Conservation (phyloP, 2,888 invertebrate species). For the Strigamia maritima region DNA sequence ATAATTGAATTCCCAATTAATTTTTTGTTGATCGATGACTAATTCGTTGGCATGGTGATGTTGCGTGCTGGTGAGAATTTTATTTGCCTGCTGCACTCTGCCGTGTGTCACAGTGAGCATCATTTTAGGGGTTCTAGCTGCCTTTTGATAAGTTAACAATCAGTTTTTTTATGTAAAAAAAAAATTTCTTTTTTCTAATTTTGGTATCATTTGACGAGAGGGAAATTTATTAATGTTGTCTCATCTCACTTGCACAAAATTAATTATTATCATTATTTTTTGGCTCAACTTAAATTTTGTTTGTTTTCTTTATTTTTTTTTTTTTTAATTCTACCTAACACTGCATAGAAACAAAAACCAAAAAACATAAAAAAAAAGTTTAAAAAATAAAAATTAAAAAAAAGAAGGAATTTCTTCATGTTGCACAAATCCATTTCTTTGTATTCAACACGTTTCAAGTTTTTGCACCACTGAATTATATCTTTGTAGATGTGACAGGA, state of each 20-base stretch:
- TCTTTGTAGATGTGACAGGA: neutral
- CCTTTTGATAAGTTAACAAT: neutral
- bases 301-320: neutral
- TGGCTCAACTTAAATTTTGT: too few relatives aligned
- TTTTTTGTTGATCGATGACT: neutral
- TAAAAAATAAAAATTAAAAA: neutral
- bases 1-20: neutral
- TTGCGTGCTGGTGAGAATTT: constrained; percentile 4
- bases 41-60: neutral
- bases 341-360: neutral
- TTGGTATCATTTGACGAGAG: neutral
- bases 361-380: neutral
- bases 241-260: neutral
- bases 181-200: neutral
- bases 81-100: neutral
- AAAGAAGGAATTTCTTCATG: neutral
- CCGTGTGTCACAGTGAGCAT: constrained; percentile 4
- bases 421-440: neutral
- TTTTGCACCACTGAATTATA: neutral
- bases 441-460: too few relatives aligned
- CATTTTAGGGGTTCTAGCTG: neutral
- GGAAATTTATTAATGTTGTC: constrained; percentile 4
- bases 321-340: neutral
- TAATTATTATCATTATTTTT: too few relatives aligned
- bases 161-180: neutral